Base-by-base conservation (phyloP, 1,140 invertebrate genomes). In the Euura lappo region DNA sequence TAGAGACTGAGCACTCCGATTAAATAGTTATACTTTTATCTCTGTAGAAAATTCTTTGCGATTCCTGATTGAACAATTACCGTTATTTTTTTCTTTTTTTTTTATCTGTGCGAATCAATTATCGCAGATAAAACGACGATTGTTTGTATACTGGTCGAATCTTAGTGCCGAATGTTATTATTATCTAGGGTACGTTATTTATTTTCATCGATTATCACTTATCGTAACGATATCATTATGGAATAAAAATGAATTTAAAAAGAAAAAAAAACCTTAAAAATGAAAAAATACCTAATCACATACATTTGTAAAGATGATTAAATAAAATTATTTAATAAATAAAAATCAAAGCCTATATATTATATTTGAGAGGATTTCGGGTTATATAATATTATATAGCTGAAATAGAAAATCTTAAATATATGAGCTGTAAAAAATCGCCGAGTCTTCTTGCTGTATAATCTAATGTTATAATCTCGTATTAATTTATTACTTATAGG, bases 401-500 rank as follows among this genome's bases (percentile, higher is more conserved):
- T 68, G 51, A 60, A 60, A 66, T 72, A 47, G 45, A 68, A 46
- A 66, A 69, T 2, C 28, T 28, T 66, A 71, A 76, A 68, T 71
- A 75, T 76, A 75, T 75, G 70, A 73, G 70, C 8, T 68, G 28
- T 42, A 13, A 13, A 10, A 10, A 44, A 11, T 68, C 28, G 11
- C 71, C 74, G 68, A 73, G 76, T 77, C 73, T 73, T 71, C 75
- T 77, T 71, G 74, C 75, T 77, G 75, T 60, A 60, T 60, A 60
- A 60, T 60, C 66, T 44, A 68, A 68, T 68, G 44, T 68, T 68
- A 68, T 68, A 65, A 28, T 28, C 69, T 72, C 47, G 74, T 72
- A 73, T 72, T 79, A 77, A 72, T 72, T 78, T 77, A 79, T 66
- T 67, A 69, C 45, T 28, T 79, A 79, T 74, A 60, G 51, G 51